Percentiles rank a stretch among this genome's conserved stretches.
Evolutionary conservation across 2,113 vertebrate species (phyloP).

Genomic region (Circaetus gallicus): DNA sequence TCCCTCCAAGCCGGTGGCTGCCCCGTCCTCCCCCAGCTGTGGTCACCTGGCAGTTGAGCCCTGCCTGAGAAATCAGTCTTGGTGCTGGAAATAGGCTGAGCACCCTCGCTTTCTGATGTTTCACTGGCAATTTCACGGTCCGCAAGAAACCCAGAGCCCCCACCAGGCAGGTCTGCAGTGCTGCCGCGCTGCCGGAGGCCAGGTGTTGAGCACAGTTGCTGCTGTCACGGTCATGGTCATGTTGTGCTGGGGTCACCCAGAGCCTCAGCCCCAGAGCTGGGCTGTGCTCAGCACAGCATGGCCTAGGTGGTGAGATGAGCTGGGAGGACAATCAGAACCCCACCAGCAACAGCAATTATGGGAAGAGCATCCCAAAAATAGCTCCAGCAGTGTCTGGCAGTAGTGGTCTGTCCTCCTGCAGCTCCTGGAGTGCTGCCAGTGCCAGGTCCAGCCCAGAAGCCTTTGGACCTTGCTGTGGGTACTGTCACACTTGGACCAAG

Average conservation of each 20-base stretch:
- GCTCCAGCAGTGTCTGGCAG: not conserved
- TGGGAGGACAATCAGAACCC: not conserved
- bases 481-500: not conserved
- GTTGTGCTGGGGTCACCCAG: rapidly evolving
- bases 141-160: not conserved
- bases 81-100: not conserved
- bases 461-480: not conserved
- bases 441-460: not conserved
- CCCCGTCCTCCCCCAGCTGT: not conserved
- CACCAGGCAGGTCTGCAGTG: not conserved
- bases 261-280: not conserved
- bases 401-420: not conserved
- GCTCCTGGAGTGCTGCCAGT: not conserved
- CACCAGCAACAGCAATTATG: not conserved
- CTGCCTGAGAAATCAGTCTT: not conserved
- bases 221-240: not conserved
- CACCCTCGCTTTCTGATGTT: not conserved
- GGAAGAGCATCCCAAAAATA: not conserved
- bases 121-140: not conserved
- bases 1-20: not conserved
- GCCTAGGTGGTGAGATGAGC: not conserved
- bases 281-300: not conserved
- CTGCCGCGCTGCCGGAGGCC: rapidly evolving
- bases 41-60: not conserved
- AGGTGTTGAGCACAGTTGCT: not conserved